Base-by-base conservation (phyloP, 2,797 vertebrate species). In the Oceanodroma leucorhoa region DNA sequence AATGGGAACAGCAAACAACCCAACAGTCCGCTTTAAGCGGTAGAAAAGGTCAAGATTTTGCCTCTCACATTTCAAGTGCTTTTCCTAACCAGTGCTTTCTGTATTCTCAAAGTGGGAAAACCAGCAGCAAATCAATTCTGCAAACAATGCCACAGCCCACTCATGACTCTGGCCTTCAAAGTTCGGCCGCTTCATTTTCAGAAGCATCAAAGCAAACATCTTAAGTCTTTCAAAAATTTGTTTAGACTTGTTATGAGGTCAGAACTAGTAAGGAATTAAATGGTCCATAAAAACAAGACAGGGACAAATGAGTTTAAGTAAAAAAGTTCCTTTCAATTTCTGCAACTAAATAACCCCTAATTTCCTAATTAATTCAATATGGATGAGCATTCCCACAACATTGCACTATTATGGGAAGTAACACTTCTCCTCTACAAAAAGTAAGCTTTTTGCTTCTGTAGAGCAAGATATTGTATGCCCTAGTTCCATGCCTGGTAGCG, bases 1-100 rank as follows among this genome's bases (percentile, higher is more conserved):
- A 86, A 83, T 22, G 11, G 53, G 38, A 88, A 75, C 3, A 78
- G 41, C 27, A 91, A 91, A 81, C 34, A 76, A 91, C 24, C 27
- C 40, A 43, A 76, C 6, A 73, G 41, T 48, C 15, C 30, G 20
- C 43, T 82, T 65, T 61, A 82, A 79, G 62, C 0, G 0, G 19
- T 21, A 85, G 54, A 57, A 94, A 83, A 89, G 27, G n/a, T 89
- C 83, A 81, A 76, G 62, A 93, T 75, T 87, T 81, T 69, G 57
- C 50, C 13, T 64, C 53, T 78, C 36, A 51, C 14, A 34, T 79
- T 88, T 84, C 41, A 86, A 76, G 24, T 54, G 32, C 26, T 84
- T 82, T 78, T 71, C n/a, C 48, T 78, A 92, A 57, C 34, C 21
- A 41, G 41, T 60, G 45, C 11, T 34, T 75, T 92, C 77, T 81